Evolutionary conservation across 2,113 vertebrate genomes (phyloP).

Genomic region (Pimephales promelas): DNA sequence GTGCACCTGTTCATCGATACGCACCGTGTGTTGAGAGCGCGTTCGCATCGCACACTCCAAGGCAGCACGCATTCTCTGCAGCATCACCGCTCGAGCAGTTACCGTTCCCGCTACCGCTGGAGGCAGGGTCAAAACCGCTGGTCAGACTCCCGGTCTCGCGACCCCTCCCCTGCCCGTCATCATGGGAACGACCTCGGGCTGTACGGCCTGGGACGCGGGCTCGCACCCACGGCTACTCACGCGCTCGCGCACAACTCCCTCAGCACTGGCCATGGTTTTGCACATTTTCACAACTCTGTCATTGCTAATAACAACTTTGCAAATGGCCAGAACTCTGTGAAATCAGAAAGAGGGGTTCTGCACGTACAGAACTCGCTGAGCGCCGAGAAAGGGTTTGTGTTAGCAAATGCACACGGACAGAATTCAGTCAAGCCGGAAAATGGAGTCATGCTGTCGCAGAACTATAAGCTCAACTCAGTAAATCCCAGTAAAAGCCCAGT

Average conservation of each 20-base stretch:
- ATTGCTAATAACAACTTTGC: slow-evolving; percentile 1
- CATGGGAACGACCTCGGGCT: slow-evolving; percentile 15
- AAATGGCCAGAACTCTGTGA: slow-evolving; percentile 13
- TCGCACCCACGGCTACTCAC: background rate
- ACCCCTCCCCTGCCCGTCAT: slow-evolving; percentile 1
- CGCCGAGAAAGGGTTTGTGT: background rate
- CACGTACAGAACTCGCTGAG: slow-evolving; percentile 14
- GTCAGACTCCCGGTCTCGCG: background rate
- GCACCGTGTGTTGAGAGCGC: slow-evolving; percentile 87
- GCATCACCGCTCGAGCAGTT: slow-evolving; percentile 60
- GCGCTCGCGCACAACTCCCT: slow-evolving; percentile 7
- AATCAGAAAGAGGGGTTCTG: slow-evolving; percentile 12
- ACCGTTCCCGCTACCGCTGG: slow-evolving; percentile 67
- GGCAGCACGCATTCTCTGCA: slow-evolving; percentile 63
- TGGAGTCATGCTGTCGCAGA: slow-evolving; percentile 15
- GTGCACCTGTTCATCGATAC: slow-evolving; percentile 98
- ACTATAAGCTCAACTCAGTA: slow-evolving; percentile 5
- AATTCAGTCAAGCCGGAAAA: slow-evolving; percentile 42
- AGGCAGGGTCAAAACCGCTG: slow-evolving; percentile 43
- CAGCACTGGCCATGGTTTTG: background rate
- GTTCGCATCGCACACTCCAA: slow-evolving; percentile 62
- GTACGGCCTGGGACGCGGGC: background rate
- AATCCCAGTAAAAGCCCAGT: background rate
- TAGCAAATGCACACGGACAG: background rate
- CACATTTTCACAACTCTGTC: slow-evolving; percentile 40